These are phyloP conservation scores for Bombyx mandarina DNA, from an alignment of 1,140 invertebrate species.

Conservation along the genomic window DNA sequence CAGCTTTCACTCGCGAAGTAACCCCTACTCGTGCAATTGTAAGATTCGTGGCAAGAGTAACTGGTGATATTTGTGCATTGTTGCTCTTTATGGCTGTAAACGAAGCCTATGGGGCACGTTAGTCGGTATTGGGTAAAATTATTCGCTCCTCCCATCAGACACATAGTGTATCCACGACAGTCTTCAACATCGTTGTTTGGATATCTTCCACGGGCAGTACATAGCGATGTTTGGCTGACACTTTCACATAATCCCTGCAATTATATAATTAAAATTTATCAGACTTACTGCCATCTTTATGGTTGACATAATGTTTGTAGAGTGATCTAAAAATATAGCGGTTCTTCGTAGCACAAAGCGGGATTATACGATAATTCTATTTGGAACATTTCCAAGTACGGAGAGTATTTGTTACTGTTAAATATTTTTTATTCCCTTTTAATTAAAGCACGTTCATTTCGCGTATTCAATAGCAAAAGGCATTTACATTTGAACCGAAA, in stretches of 20 bases:
- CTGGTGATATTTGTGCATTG: slow-evolving; percentile 46
- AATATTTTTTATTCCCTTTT: too few species aligned
- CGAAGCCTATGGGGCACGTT: slow-evolving; percentile 35
- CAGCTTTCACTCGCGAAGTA: slow-evolving; percentile 28
- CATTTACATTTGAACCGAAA: too few species aligned
- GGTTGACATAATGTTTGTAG: too few species aligned
- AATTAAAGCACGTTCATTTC: too few species aligned
- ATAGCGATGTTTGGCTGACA: slow-evolving; percentile 22
- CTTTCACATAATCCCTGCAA: slow-evolving; percentile 31
- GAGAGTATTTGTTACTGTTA: too few species aligned
- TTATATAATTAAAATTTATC: slow-evolving; percentile 13
- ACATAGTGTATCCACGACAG: slow-evolving; percentile 50
- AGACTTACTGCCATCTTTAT: slow-evolving; percentile 3
- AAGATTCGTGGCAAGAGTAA: slow-evolving; percentile 34
- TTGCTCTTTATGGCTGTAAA: slow-evolving; percentile 43
- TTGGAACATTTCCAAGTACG: too few species aligned
- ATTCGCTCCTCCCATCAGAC: slow-evolving; percentile 22
- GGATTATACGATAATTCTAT: too few species aligned
- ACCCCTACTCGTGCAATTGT: slow-evolving; percentile 33
- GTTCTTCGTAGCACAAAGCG: too few species aligned
- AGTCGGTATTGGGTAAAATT: slow-evolving; percentile 38
- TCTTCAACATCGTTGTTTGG: slow-evolving; percentile 32
- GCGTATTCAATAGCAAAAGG: too few species aligned
- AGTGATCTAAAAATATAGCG: too few species aligned
- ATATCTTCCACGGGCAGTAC: slow-evolving; percentile 37